Evolutionary conservation across 2,113 vertebrate species (phyloP).

Genomic region (Platichthys stellatus): DNA sequence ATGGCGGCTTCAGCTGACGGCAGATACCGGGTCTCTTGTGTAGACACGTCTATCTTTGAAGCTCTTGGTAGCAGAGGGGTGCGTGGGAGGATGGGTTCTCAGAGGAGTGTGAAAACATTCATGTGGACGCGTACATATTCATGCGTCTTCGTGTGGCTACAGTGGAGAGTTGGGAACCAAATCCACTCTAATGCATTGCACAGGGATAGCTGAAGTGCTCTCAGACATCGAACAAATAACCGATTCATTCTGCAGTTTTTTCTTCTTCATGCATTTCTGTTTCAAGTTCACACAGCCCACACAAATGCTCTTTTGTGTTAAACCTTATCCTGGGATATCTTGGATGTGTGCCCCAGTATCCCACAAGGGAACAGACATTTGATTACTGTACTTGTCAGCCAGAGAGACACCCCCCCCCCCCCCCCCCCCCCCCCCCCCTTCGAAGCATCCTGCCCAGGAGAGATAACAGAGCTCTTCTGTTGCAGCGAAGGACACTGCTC

Average conservation of each 20-base stretch:
- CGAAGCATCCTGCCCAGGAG: slow-evolving; percentile 34
- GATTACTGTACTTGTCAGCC: slow-evolving; percentile 67
- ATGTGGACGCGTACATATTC: background rate
- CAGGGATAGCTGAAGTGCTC: background rate
- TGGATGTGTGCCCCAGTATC: slow-evolving; percentile 54
- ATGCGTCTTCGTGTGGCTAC: background rate
- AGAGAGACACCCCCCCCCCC: slow-evolving; percentile 21
- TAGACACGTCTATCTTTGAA: slow-evolving; percentile 41
- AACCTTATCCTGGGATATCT: slow-evolving; percentile 51
- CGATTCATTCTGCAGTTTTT: slow-evolving; percentile 22
- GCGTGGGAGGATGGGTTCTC: slow-evolving; percentile 29
- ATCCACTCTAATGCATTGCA: background rate
- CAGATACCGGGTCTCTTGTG: slow-evolving; percentile 52
- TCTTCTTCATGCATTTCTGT: slow-evolving; percentile 27
- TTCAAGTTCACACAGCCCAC: slow-evolving; percentile 39
- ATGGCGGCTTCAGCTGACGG: slow-evolving; percentile 74
- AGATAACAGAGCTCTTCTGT: slow-evolving; percentile 63
- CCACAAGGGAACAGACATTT: slow-evolving; percentile 61
- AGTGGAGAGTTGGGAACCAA: slow-evolving; percentile 3
- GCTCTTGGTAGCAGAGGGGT: slow-evolving; percentile 44
- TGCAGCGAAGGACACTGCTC: slow-evolving; percentile 19
- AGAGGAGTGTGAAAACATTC: background rate
- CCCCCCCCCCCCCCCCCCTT: background rate
- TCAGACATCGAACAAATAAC: slow-evolving; percentile 18
- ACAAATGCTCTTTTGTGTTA: slow-evolving; percentile 56